A percentile compares a stretch with the other conserved stretches of the same genome.
Evolutionary conservation across 35 echinoderm and acorn worm species (phyloP).

Genomic region (Chiridota heheva): DNA sequence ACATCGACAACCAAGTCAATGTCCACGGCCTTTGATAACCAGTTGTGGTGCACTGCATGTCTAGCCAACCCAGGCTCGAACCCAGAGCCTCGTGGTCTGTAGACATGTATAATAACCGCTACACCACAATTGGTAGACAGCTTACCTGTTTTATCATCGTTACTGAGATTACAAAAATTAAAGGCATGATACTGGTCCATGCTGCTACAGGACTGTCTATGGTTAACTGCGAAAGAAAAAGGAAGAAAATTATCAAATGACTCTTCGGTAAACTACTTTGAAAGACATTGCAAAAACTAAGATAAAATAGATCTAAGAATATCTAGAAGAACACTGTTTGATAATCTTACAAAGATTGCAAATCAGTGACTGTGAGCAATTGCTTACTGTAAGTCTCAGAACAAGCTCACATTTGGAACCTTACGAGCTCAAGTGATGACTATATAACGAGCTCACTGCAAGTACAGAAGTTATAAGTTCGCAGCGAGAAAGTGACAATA

Average conservation of each 20-base stretch:
- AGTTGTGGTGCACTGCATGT: too few species aligned
- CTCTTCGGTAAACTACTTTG: background rate
- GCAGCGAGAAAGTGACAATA: too few species aligned
- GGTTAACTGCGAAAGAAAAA: conserved; percentile 57
- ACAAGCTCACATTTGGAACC: background rate
- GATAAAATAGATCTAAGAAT: background rate
- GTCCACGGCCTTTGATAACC: too few species aligned
- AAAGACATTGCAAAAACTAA: background rate
- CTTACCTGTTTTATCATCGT: conserved; percentile 92
- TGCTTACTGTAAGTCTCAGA: background rate
- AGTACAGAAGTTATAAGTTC: too few species aligned
- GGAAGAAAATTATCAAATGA: background rate
- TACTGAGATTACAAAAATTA: conserved; percentile 88
- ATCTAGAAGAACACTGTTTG: background rate
- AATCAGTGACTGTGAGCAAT: background rate
- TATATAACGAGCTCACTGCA: too few species aligned
- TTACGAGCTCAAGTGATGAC: background rate
- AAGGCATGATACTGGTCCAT: conserved; percentile 86
- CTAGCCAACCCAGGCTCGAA: background rate
- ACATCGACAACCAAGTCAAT: too few species aligned
- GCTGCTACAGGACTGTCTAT: conserved; percentile 95
- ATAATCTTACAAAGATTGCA: background rate
- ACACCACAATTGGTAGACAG: too few species aligned
- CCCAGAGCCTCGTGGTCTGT: too few species aligned
- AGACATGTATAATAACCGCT: too few species aligned